phyloP scores from a whole-genome alignment of 2,797 vertebrate genomes.

The Pseudomugil tenellus region DNA sequence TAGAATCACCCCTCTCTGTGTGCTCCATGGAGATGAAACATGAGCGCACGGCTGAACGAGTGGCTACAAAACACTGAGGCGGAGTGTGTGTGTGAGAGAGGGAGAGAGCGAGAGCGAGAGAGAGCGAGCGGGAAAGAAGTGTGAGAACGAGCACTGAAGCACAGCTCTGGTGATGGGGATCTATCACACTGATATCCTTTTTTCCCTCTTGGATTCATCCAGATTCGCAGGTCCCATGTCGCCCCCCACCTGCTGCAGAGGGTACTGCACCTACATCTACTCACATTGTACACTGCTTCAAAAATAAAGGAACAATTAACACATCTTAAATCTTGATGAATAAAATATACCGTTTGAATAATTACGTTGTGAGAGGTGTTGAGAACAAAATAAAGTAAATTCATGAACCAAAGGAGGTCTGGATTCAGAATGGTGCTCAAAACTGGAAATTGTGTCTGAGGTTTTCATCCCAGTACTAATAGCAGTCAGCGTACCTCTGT shows the following conservation, averaged over 20 bases:
- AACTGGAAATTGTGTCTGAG: too few relatives aligned
- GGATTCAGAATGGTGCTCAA: too few relatives aligned
- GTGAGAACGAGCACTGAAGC: slow-evolving; percentile 48
- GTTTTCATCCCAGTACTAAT: too few relatives aligned
- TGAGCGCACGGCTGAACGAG: slow-evolving; percentile 46
- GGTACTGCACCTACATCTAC: slow-evolving; percentile 47
- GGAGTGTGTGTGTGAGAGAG: slow-evolving; percentile 35
- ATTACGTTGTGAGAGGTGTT: too few relatives aligned
- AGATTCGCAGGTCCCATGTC: slow-evolving; percentile 74
- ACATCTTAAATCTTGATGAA: too few relatives aligned
- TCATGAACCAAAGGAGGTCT: too few relatives aligned
- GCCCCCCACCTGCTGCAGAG: slow-evolving; percentile 67
- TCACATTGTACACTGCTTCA: neutral
- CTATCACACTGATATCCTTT: slow-evolving; percentile 64
- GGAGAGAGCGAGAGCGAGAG: slow-evolving; percentile 17
- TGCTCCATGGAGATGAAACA: slow-evolving; percentile 54
- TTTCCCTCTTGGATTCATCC: slow-evolving; percentile 49
- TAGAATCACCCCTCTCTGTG: slow-evolving; percentile 38
- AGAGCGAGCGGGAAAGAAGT: slow-evolving; percentile 44
- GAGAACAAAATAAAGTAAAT: too few relatives aligned
- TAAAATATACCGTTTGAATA: too few relatives aligned
- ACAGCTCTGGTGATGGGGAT: slow-evolving; percentile 65
- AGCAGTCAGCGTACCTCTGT: too few relatives aligned
- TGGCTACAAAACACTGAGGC: slow-evolving; percentile 45
- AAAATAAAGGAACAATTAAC: too few relatives aligned